Conservation (phyloP, 2,797 vertebrate species). For the Phalanger gymnotis region DNA sequence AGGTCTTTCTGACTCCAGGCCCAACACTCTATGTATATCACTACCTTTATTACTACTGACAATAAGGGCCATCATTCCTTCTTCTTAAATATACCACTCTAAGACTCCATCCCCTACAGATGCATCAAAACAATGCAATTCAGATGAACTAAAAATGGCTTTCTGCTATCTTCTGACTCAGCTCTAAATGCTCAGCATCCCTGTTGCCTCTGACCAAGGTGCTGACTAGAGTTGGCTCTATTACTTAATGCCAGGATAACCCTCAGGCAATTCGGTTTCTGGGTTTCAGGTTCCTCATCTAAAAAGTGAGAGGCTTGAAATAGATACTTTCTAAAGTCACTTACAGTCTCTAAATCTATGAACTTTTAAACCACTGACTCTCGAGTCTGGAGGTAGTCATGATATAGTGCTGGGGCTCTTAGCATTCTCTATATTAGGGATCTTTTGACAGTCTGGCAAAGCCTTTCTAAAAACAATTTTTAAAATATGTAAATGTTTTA, state of each 20-base stretch:
- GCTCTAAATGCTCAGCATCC: not conserved
- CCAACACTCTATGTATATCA: not conserved
- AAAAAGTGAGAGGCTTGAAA: not conserved
- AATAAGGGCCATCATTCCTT: not conserved
- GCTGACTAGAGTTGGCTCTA: not conserved
- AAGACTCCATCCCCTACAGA: too few species aligned
- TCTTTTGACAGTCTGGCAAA: not conserved
- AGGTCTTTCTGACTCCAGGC: not conserved
- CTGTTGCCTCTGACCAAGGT: not conserved
- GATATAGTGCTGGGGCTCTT: not conserved
- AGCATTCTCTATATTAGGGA: not conserved
- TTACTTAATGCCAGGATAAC: not conserved
- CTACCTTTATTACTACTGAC: not conserved
- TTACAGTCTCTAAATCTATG: not conserved
- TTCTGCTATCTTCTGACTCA: not conserved
- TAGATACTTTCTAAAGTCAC: not conserved
- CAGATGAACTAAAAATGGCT: not conserved
- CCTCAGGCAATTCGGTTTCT: not conserved
- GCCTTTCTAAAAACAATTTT: not conserved
- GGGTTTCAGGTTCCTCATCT: not conserved
- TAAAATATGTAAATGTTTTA: not conserved
- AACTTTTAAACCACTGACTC: not conserved
- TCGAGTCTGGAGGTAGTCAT: not conserved
- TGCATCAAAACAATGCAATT: not conserved
- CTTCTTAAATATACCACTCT: not conserved